Percentiles rank a stretch among this genome's conserved stretches.
Evolutionary conservation across 1,140 invertebrate species (phyloP).

Genomic region (Pogonus chalceus): DNA sequence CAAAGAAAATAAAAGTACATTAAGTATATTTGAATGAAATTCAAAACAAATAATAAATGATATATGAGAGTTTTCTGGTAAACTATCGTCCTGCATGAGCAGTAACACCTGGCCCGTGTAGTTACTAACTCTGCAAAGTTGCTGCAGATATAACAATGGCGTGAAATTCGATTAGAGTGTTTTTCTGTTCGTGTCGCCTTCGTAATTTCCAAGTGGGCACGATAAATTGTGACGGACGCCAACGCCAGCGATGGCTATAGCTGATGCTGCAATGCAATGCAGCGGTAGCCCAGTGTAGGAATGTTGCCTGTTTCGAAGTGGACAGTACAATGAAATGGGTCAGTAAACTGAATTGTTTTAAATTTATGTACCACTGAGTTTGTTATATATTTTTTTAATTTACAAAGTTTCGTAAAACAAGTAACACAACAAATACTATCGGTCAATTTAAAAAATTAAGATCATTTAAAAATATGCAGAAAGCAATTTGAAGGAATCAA

Average conservation of each 20-base stretch:
- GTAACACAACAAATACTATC: no score
- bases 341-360: constrained; percentile 1
- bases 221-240: constrained; percentile 1
- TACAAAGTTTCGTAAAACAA: no score
- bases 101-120: constrained; percentile 7
- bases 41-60: constrained; percentile 5
- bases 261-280: no score
- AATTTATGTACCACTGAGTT: no score
- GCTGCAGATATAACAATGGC: not conserved
- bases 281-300: constrained; percentile 11
- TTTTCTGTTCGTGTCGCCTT: constrained; percentile 4
- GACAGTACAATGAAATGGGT: constrained; percentile 1
- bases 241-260: no score
- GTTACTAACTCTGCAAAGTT: no score
- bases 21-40: not conserved
- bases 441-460: no score
- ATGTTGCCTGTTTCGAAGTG: constrained; percentile 15
- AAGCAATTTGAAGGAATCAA: no score
- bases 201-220: not conserved
- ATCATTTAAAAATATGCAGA: no score
- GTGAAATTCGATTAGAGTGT: constrained; percentile 5
- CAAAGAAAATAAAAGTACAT: no score
- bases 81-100: constrained; percentile 8
- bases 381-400: no score
- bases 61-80: not conserved